phyloP scores from a whole-genome alignment of 2,113 vertebrate genomes.

The Calonectris borealis region DNA sequence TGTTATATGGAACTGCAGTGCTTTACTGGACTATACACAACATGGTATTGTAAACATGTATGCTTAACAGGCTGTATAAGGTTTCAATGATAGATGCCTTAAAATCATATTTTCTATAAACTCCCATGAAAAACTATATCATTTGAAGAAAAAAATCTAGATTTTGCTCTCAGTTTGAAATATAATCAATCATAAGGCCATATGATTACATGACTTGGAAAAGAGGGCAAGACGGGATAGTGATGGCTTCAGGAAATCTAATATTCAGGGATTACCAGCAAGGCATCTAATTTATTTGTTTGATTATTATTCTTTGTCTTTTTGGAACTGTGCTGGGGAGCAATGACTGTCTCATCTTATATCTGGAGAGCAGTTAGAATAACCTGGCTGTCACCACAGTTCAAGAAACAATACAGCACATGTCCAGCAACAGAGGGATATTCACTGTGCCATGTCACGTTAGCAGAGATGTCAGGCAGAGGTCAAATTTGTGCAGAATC shows the following conservation, averaged over 20 bases:
- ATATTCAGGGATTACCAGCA: not conserved
- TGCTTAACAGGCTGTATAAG: not conserved
- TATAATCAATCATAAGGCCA: not conserved
- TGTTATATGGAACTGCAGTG: not conserved
- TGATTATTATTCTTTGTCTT: not conserved
- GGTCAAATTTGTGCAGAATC: constrained; percentile 40
- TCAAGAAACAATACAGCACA: constrained; percentile 32
- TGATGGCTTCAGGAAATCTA: not conserved
- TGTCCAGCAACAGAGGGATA: not conserved
- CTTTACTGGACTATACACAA: not conserved
- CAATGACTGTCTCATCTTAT: not conserved
- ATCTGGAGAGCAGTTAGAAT: not conserved
- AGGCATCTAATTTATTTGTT: not conserved
- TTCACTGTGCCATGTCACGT: not conserved
- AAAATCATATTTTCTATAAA: not conserved
- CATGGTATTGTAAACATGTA: not conserved
- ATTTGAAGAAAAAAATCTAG: not conserved
- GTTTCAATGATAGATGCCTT: not conserved
- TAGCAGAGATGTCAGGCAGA: constrained; percentile 24
- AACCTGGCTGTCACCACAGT: not conserved
- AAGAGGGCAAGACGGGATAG: not conserved
- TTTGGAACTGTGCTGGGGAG: not conserved
- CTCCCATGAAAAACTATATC: not conserved
- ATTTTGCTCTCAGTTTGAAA: not conserved
- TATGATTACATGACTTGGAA: not conserved